Conservation (phyloP, 2,797 vertebrate genomes). For the Momotus momota region DNA sequence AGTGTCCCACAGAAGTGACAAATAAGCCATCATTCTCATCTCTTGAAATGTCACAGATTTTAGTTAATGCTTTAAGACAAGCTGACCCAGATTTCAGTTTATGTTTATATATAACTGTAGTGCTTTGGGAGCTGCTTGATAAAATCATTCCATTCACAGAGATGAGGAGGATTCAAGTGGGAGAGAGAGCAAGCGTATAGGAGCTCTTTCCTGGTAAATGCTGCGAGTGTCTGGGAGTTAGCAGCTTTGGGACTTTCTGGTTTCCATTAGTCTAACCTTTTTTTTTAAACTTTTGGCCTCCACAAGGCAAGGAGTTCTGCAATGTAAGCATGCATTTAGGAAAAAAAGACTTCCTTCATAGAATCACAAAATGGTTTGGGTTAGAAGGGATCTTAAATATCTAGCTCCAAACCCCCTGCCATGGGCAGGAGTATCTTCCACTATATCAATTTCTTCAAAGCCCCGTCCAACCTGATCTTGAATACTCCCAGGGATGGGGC, state of each 20-base stretch:
- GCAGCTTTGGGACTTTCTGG: neutral
- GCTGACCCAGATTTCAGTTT: neutral
- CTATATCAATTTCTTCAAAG: neutral
- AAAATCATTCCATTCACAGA: neutral
- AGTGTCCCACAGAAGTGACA: neutral
- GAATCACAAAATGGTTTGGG: neutral
- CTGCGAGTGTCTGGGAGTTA: neutral
- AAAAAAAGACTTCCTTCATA: neutral
- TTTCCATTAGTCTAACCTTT: neutral
- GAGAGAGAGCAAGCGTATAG: rapidly evolving
- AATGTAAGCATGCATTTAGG: neutral
- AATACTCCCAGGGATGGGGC: neutral
- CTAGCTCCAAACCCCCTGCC: neutral
- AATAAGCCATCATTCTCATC: neutral
- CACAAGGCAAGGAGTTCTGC: neutral
- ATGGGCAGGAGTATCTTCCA: neutral
- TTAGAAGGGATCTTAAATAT: neutral
- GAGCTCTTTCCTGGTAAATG: neutral
- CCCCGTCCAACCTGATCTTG: neutral
- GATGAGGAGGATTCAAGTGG: neutral
- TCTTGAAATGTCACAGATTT: neutral
- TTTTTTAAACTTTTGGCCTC: neutral
- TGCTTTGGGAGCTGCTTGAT: neutral
- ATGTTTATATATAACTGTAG: neutral
- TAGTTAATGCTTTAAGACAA: neutral